Conservation (phyloP, 2,888 invertebrate genomes). For the Amphiduros pacificus region DNA sequence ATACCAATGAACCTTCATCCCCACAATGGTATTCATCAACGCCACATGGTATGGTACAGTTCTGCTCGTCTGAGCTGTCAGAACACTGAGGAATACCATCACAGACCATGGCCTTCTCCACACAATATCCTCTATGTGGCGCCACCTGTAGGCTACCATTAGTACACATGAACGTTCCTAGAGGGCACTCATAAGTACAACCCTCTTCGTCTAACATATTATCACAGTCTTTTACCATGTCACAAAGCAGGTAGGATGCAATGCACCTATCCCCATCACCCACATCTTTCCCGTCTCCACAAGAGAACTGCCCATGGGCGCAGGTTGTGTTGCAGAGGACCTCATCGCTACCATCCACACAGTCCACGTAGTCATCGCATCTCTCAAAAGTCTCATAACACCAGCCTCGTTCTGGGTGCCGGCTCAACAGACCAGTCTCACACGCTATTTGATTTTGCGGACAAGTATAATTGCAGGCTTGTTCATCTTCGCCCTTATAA, state of each 20-base stretch:
- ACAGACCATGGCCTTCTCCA: slow-evolving; percentile 2
- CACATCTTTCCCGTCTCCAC: slow-evolving; percentile 5
- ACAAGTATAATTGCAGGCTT: slow-evolving; percentile 3
- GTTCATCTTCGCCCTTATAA: slow-evolving; percentile 4
- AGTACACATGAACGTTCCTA: not conserved
- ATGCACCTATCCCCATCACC: slow-evolving; percentile 11
- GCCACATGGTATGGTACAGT: slow-evolving; percentile 20
- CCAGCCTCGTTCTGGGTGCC: slow-evolving; percentile 6
- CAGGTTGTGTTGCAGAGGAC: slow-evolving; percentile 15
- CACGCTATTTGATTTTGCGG: not conserved
- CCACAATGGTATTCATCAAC: slow-evolving; percentile 6
- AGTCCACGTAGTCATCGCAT: slow-evolving; percentile 18
- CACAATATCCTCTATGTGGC: slow-evolving; percentile 15
- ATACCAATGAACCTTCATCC: not conserved
- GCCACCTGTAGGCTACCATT: not conserved
- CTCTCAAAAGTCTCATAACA: slow-evolving; percentile 4
- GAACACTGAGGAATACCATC: slow-evolving; percentile 7
- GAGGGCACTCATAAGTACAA: slow-evolving; percentile 15
- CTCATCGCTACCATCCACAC: slow-evolving; percentile 22
- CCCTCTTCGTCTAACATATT: slow-evolving; percentile 14
- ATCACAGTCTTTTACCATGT: slow-evolving; percentile 23
- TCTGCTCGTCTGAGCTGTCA: slow-evolving; percentile 23
- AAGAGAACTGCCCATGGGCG: slow-evolving; percentile 12
- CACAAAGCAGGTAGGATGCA: slow-evolving; percentile 5
- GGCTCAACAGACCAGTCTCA: not conserved